Evolutionary conservation across 2,113 vertebrate genomes (phyloP), one percentile per base, ranked within the genome.

Genomic region (Entelurus aequoreus): DNA sequence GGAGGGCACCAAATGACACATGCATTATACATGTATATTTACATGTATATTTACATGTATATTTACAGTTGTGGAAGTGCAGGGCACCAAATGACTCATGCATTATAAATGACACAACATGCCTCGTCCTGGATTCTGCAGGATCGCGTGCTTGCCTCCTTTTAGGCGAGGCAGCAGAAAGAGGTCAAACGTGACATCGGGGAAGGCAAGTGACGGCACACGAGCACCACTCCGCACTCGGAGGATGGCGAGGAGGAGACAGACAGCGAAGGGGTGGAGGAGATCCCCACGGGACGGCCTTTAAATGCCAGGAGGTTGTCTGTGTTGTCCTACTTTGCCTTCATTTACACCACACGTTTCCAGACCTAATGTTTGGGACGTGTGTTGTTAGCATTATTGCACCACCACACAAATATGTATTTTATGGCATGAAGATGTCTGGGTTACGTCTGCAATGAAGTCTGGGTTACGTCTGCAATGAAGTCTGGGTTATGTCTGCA

Each of bases 161-260:
- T 84, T 85, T 84, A 84, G 78, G 71, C 62, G 81, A 83, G n/a
- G 68, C 70, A 80, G 69, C 70, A 71, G 71, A 87, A 86, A 72
- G 79, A 88, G 87, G 85, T 87, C 87, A 87, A 81, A 87, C 79
- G 63, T 86, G 85, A 84, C 84, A 86, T 83, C 66, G 75, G 66
- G 62, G 58, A 65, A 77, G 73, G 81, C 79, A 75, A 80, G 81
- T 66, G 78, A 78, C 67, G 76, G 79, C 69, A 63, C 59, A 36
- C 67, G 66, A 67, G 78, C 76, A 66, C 54, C 68, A 69, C 78
- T 40, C 57, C 68, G 76, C 80, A 84, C 77, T 84, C 77, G 70
- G 48, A 74, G 68, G 72, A 69, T 56, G 65, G 66, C 62, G 54
- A 65, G 68, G 58, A 57, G 4, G 60, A 66, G 21, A 44, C 35